Evolutionary conservation across 2,113 vertebrate species (phyloP).

Genomic region (Zosterops japonicus): DNA sequence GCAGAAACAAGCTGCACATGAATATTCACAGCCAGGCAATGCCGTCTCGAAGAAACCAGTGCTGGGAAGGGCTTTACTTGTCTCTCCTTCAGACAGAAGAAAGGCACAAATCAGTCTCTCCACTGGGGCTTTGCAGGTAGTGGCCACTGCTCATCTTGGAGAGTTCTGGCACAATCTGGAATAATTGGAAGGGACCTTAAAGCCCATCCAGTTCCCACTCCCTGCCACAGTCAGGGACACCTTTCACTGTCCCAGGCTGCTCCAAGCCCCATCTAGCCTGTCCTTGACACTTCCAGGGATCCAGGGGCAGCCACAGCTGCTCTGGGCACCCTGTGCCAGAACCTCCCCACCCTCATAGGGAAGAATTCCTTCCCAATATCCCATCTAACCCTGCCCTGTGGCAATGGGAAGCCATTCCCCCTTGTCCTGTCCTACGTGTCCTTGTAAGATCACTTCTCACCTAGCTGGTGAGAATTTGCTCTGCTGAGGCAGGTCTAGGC

Average conservation of each 20-base stretch:
- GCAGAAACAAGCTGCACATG: neutral
- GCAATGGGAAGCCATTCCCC: neutral
- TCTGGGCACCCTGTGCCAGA: neutral
- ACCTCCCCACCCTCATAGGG: accelerated
- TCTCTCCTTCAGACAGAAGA: neutral
- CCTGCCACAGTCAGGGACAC: neutral
- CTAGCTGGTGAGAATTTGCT: neutral
- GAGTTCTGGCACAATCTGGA: neutral
- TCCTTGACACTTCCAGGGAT: neutral
- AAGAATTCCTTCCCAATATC: accelerated
- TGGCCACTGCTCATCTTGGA: neutral
- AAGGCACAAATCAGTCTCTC: neutral
- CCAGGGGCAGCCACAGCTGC: neutral
- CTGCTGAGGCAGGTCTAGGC: neutral
- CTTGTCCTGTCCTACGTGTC: neutral
- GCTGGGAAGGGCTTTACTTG: neutral
- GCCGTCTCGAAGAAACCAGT: neutral
- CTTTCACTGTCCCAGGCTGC: accelerated
- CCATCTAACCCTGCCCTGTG: neutral
- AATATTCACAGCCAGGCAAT: constrained; percentile 34
- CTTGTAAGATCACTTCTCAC: neutral
- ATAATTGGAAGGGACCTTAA: neutral
- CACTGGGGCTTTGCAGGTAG: neutral
- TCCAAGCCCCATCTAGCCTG: accelerated
- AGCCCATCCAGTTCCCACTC: accelerated